Evolutionary conservation across 2,797 vertebrate genomes (phyloP), one percentile per base, ranked within the genome.

Genomic region (Enoplosus armatus): DNA sequence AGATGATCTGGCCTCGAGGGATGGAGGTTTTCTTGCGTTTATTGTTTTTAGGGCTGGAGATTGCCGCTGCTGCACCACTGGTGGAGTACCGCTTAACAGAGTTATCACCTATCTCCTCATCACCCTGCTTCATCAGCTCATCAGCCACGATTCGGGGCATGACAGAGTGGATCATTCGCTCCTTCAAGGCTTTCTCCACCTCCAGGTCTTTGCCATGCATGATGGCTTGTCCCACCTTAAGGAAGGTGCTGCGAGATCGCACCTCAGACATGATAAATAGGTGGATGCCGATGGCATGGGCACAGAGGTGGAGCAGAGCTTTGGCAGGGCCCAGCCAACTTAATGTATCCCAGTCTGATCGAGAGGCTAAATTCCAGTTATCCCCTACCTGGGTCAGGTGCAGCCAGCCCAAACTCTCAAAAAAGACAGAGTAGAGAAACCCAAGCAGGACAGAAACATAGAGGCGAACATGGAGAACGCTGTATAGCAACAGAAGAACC

Each of bases 151-250:
- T 91, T 87, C 97, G 94, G 24, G 98, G 98, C 98, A 99, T 99
- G 77, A 99, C 98, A 0, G 98, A 99, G 90, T 99, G 98, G 92
- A 99, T 99, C 98, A 99, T 99, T 64, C 98, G 95, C 92, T 99
- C 98, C 93, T 99, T 99, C 80, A 99, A 94, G 45, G 98, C 98
- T 92, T 99, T 99, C 93, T 99, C 98, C 71, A 99, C 98, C 90
- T 99, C 98, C 90, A 99, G 94, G 82, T 99, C 98, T 90, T 99
- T 99, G 31, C 98, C 98, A 0, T 99, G 98, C 98, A 99, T 99
- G 90, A 99, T 98, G 26, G 98, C 98, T 80, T 99, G 98, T 45
- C 98, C 98, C 80, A 99, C 98, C 86, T 99, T 99, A 31, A 99
- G 96, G 93, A 99, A 99, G 37, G 98, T 99, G 94, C 97, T 99